A percentile compares a stretch with the other conserved stretches of the same genome.
These are phyloP conservation scores for Antechinus stuartii DNA, from an alignment of 2,113 vertebrate genomes.

Conservation along the genomic window DNA sequence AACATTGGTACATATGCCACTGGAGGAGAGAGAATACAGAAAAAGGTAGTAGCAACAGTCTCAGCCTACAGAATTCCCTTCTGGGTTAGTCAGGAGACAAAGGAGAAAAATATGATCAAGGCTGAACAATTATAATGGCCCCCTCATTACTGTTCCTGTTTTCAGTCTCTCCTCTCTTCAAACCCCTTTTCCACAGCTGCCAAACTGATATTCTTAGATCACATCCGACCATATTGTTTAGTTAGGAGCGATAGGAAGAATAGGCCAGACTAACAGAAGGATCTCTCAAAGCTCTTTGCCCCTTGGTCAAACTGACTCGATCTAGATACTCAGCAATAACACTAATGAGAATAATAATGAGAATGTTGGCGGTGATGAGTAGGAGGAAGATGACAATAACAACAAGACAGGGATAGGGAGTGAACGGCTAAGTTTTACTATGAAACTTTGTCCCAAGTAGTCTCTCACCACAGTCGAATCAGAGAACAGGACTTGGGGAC, in stretches of 20 bases:
- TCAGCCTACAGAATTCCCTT: not conserved
- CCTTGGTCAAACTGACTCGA: not conserved
- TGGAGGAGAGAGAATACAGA: not conserved
- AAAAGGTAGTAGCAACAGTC: not conserved
- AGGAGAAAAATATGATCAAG: conserved; percentile 15
- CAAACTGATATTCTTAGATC: not conserved
- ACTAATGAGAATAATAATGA: not conserved
- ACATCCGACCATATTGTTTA: not conserved
- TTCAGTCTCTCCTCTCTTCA: not conserved
- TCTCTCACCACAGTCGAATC: too few relatives aligned
- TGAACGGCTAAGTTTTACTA: not conserved
- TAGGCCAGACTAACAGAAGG: not conserved
- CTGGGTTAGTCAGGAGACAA: conserved; percentile 11
- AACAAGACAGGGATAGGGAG: not conserved
- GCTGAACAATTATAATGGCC: conserved; percentile 15
- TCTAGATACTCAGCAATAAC: not conserved
- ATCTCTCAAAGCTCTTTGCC: not conserved
- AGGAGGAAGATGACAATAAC: not conserved
- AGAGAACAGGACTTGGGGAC: too few relatives aligned
- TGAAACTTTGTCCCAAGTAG: too few relatives aligned
- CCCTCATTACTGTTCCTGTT: not conserved
- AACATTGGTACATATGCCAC: not conserved
- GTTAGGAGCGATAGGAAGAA: not conserved
- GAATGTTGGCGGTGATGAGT: too few relatives aligned
- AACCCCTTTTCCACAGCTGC: not conserved